phyloP scores from a whole-genome alignment of 2,797 vertebrate species.

The Hapalemur alaotrensis region DNA sequence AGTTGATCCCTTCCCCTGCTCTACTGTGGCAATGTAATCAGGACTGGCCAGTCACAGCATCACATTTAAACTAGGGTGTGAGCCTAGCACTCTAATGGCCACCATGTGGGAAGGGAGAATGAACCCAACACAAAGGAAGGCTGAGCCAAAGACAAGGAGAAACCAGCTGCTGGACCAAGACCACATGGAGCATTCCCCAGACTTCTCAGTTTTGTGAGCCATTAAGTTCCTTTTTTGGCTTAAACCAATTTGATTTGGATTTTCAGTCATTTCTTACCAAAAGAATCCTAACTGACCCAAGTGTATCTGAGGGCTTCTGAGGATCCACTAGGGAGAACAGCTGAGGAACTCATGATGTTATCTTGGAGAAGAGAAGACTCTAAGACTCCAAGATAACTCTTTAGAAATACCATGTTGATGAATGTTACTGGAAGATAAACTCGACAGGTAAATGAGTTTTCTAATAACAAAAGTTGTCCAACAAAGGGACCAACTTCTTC shows the following conservation, averaged over 20 bases:
- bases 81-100: background rate
- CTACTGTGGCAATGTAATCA: background rate
- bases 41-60: background rate
- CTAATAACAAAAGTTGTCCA: background rate
- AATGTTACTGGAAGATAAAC: background rate
- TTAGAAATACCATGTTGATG: background rate
- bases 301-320: background rate
- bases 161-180: background rate
- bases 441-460: background rate
- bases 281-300: background rate
- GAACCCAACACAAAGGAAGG: background rate
- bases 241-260: background rate
- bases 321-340: background rate
- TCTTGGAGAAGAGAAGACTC: background rate
- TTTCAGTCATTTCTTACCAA: slow-evolving; percentile 18
- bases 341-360: background rate
- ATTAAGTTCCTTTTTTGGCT: background rate
- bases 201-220: background rate
- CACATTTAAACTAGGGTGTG: background rate
- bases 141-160: background rate
- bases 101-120: background rate
- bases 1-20: background rate
- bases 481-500: background rate
- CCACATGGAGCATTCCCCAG: background rate
- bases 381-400: background rate